phyloP scores from a whole-genome alignment of 2,797 vertebrate species.

The Enoplosus armatus region DNA sequence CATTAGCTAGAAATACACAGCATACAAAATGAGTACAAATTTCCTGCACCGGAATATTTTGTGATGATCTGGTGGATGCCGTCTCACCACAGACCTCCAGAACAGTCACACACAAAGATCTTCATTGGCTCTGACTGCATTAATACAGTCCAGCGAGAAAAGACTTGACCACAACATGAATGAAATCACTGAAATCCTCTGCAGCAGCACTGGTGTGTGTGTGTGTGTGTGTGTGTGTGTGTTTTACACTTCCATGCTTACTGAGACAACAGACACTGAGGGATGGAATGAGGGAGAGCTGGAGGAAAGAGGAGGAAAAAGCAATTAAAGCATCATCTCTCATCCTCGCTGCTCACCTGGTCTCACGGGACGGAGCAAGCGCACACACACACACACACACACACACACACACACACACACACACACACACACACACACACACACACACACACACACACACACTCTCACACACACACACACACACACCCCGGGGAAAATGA shows the following conservation, averaged over 20 bases:
- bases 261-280: constrained; percentile 23
- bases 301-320: constrained; percentile 49
- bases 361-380: constrained; percentile 33
- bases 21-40: no score
- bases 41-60: no score
- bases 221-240: constrained; percentile 28
- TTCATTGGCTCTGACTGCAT: constrained; percentile 25
- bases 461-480: no score
- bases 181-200: not conserved
- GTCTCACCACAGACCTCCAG: not conserved
- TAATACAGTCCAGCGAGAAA: constrained; percentile 8
- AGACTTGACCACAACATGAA: constrained; percentile 2
- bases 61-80: no score
- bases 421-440: not conserved
- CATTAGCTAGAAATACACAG: no score
- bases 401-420: constrained; percentile 40
- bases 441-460: constrained; percentile 38
- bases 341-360: constrained; percentile 52
- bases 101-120: constrained; percentile 13
- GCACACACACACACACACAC: not conserved
- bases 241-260: constrained; percentile 13
- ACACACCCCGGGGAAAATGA: constrained; percentile 37
- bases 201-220: not conserved
- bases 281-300: constrained; percentile 15
- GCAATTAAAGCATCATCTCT: constrained; percentile 61